These are phyloP conservation scores for Psilanteris sp. DNA, from an alignment of 1,140 invertebrate species.

Conservation along the genomic window DNA sequence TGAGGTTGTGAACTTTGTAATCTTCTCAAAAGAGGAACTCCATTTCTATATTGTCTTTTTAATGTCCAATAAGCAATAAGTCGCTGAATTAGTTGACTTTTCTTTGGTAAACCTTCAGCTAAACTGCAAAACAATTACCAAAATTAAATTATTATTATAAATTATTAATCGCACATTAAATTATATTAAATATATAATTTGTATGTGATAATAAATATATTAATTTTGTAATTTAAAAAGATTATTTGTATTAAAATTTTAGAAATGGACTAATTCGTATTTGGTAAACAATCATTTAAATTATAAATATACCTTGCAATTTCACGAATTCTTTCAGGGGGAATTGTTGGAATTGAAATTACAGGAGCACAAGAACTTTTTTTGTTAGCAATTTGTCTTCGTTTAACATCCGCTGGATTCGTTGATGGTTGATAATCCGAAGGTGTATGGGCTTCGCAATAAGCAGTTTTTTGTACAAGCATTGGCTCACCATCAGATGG, in stretches of 20 bases:
- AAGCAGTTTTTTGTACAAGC: conserved; percentile 96
- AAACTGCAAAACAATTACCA: conserved; percentile 61
- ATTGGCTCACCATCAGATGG: conserved; percentile 85
- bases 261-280: too few species aligned
- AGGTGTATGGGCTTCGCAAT: conserved; percentile 96
- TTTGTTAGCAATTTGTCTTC: conserved; percentile 87
- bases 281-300: too few species aligned
- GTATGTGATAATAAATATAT: too few species aligned
- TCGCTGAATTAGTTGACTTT: conserved; percentile 92
- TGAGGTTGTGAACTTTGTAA: conserved; percentile 87
- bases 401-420: conserved; percentile 76
- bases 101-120: conserved; percentile 83
- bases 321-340: conserved; percentile 91
- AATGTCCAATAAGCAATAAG: conserved; percentile 96
- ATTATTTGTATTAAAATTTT: too few species aligned
- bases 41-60: conserved; percentile 96
- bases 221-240: too few species aligned
- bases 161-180: too few species aligned
- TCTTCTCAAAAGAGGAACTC: conserved; percentile 94
- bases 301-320: conserved; percentile 83
- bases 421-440: conserved; percentile 83
- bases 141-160: background rate
- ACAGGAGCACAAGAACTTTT: conserved; percentile 94
- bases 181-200: too few species aligned
- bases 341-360: conserved; percentile 96